Evolutionary conservation across 2,888 invertebrate genomes (phyloP).

Genomic region (Danaus chrysippus): DNA sequence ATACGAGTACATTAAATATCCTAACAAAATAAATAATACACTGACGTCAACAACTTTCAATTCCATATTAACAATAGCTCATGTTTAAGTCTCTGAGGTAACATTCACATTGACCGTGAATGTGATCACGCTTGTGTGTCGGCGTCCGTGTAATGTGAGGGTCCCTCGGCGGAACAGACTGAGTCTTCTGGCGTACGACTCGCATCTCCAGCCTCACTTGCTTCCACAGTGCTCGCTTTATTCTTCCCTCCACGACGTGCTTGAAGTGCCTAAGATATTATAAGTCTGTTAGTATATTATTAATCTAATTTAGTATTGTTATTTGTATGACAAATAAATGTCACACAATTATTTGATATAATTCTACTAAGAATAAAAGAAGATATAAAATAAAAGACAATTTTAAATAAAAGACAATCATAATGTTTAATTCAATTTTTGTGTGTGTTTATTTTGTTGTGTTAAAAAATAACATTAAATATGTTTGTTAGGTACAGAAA

Average conservation of each 20-base stretch:
- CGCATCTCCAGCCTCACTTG: conserved; percentile 85
- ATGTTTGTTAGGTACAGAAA: not conserved
- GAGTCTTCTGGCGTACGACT: conserved; percentile 95
- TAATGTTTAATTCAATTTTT: not conserved
- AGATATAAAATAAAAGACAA: too few relatives aligned
- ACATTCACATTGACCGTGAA: not conserved
- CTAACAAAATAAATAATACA: not conserved
- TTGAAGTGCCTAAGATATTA: conserved; percentile 83
- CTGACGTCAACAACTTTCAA: not conserved
- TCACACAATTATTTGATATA: not conserved
- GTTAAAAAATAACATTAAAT: not conserved
- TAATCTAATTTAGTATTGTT: not conserved
- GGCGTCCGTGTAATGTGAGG: conserved; percentile 82
- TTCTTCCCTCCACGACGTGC: conserved; percentile 80
- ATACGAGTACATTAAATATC: not conserved
- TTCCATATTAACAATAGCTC: not conserved
- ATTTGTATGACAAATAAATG: not conserved
- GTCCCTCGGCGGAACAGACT: conserved; percentile 92
- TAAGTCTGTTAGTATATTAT: too few relatives aligned
- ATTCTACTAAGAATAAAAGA: too few relatives aligned
- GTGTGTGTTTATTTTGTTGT: not conserved
- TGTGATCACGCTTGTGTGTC: conserved; percentile 68
- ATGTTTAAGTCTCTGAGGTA: not conserved
- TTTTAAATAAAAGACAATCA: too few relatives aligned
- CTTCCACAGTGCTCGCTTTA: conserved; percentile 81